Evolutionary conservation across 2,113 vertebrate genomes (phyloP), one percentile per base, ranked within the genome.

Genomic region (Zosterops lateralis): DNA sequence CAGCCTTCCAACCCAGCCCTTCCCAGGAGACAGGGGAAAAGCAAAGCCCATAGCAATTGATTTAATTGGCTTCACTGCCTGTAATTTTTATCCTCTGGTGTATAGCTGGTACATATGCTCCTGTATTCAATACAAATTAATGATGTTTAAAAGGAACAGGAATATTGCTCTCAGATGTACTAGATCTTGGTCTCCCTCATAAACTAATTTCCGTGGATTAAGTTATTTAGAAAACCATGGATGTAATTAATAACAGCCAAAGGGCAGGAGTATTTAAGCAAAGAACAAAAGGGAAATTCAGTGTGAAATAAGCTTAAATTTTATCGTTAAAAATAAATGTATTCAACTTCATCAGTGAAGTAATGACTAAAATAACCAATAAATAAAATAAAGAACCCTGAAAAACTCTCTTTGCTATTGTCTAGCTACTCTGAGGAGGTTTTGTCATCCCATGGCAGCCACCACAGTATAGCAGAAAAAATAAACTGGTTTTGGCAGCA

Each of bases 381-480:
- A 65, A 85, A 72, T 64, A 57, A 90, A 50, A 47, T 50, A 3
- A 19, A 65, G 64, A 73, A 76, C 15, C 45, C 42, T 68, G 29
- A 75, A 57, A 89, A 68, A 76, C 34, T 76, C 5, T 0, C 26
- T 76, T 47, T 71, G 60, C 83, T 86, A 29, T 76, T 80, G 60
- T 62, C 71, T 47, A 76, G 56, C 42, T 83, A 45, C 64, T 76
- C 45, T 0, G 1, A 83, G 58, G 54, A 82, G 57, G 14, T 61
- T 68, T 85, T 60, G 20, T n/a, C 0, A 0, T 57, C 42, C 47
- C 2, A 0, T 16, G 60, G 61, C 56, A 5, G 1, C 34, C 7
- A 3, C 15, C 22, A 29, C 1, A 2, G 44, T 10, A 54, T 7
- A 80, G 56, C 28, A 77, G 84, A 42, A 79, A 57, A 68, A 24